These are phyloP conservation scores for Ageneiosus marmoratus DNA, from an alignment of 2,113 vertebrate species.

Conservation along the genomic window DNA sequence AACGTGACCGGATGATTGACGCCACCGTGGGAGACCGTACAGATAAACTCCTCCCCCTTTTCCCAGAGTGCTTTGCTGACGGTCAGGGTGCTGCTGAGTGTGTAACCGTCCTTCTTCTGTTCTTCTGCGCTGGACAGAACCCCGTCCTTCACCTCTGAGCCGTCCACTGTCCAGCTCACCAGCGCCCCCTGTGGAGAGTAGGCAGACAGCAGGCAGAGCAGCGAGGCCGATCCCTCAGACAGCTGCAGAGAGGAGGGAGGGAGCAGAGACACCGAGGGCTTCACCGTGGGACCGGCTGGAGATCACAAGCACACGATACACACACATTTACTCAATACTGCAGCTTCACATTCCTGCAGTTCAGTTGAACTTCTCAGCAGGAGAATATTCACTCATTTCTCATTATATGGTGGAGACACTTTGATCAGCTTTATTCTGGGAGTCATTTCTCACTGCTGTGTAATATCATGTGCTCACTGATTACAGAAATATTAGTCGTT, in stretches of 20 bases:
- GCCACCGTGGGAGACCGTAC: conserved; percentile 51
- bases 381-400: conserved; percentile 1
- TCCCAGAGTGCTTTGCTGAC: conserved; percentile 49
- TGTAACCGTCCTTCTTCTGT: conserved; percentile 53
- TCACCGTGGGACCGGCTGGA: background rate
- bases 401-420: background rate
- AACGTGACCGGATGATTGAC: conserved; percentile 26
- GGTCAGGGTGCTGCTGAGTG: conserved; percentile 56
- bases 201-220: conserved; percentile 48
- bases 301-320: no score
- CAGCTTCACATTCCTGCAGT: background rate
- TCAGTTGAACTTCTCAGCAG: background rate
- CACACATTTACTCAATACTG: no score
- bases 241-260: conserved; percentile 35
- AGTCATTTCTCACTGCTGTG: no score
- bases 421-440: background rate
- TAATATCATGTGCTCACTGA: no score
- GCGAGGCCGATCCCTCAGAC: conserved; percentile 8
- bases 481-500: no score
- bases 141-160: background rate
- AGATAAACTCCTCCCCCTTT: conserved; percentile 30
- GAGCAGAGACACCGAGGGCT: conserved; percentile 44
- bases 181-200: conserved; percentile 37
- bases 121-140: conserved; percentile 49
- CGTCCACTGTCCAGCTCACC: conserved; percentile 18